Percentiles rank a stretch among this genome's conserved stretches.
phyloP scores from a whole-genome alignment of 2,888 invertebrate genomes.

The Spilosoma lubricipeda region DNA sequence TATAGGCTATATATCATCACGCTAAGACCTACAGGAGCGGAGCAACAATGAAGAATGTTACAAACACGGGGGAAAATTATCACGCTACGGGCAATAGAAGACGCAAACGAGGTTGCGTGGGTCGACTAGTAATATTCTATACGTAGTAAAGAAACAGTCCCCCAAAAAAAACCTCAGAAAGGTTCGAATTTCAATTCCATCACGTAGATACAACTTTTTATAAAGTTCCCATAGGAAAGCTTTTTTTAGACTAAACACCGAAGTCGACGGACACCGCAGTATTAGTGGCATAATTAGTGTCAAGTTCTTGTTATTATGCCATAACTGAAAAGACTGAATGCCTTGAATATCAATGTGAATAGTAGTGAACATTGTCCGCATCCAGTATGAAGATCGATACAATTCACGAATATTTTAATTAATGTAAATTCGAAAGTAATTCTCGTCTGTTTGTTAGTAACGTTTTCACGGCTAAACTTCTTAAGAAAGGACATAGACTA shows the following conservation, averaged over 20 bases:
- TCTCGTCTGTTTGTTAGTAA: no score
- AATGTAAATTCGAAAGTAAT: no score
- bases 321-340: conserved; percentile 22
- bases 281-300: conserved; percentile 17
- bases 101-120: no score
- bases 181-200: conserved; percentile 1
- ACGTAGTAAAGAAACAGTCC: not conserved
- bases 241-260: conserved; percentile 8
- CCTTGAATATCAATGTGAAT: conserved; percentile 32
- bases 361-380: conserved; percentile 16
- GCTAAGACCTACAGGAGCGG: no score
- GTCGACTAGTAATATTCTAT: not conserved
- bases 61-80: no score
- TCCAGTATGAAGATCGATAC: conserved; percentile 17
- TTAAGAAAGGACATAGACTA: no score
- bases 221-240: conserved; percentile 17
- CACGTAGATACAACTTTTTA: conserved; percentile 16
- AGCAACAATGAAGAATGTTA: no score
- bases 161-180: not conserved
- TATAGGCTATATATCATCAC: no score
- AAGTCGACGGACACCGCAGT: conserved; percentile 1
- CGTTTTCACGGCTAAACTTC: no score
- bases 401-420: conserved; percentile 5
- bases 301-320: conserved; percentile 20
- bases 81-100: no score